These are phyloP conservation scores for Lacerta bilineata DNA, from an alignment of 2,797 vertebrate genomes.

Conservation along the genomic window DNA sequence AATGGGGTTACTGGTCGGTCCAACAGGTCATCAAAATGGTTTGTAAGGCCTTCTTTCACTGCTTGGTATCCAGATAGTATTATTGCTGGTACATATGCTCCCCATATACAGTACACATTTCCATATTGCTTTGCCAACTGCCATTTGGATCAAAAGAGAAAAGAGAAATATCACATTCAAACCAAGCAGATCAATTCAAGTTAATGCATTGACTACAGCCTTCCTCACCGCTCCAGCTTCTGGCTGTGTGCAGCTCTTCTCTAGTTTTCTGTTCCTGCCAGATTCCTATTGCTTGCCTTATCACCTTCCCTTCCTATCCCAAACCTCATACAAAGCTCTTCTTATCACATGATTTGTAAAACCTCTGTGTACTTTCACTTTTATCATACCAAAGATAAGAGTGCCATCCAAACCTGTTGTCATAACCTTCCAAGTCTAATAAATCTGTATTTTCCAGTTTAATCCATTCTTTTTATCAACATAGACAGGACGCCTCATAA, in stretches of 20 bases:
- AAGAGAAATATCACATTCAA: not conserved
- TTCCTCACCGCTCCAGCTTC: not conserved
- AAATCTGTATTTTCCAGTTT: too few species aligned
- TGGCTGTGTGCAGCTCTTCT: not conserved
- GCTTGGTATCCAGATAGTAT: slow-evolving; percentile 18
- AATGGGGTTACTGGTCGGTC: slow-evolving; percentile 15
- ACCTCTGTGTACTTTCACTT: too few species aligned
- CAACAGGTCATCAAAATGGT: not conserved
- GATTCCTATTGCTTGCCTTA: too few species aligned
- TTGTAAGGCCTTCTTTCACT: slow-evolving; percentile 18
- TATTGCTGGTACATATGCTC: not conserved
- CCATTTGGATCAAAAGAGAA: not conserved
- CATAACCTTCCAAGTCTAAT: too few species aligned
- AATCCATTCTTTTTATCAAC: too few species aligned
- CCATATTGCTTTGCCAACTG: slow-evolving; percentile 34
- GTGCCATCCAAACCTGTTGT: too few species aligned
- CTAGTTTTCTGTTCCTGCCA: too few species aligned
- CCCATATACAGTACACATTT: slow-evolving; percentile 19
- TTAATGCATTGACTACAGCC: not conserved
- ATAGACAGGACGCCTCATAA: too few species aligned
- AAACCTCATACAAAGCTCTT: too few species aligned
- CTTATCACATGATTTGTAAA: too few species aligned
- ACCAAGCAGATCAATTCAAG: not conserved
- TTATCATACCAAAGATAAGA: too few species aligned
- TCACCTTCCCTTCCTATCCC: too few species aligned